Conservation (phyloP, 2,888 invertebrate species). For the Aethes cnicana region DNA sequence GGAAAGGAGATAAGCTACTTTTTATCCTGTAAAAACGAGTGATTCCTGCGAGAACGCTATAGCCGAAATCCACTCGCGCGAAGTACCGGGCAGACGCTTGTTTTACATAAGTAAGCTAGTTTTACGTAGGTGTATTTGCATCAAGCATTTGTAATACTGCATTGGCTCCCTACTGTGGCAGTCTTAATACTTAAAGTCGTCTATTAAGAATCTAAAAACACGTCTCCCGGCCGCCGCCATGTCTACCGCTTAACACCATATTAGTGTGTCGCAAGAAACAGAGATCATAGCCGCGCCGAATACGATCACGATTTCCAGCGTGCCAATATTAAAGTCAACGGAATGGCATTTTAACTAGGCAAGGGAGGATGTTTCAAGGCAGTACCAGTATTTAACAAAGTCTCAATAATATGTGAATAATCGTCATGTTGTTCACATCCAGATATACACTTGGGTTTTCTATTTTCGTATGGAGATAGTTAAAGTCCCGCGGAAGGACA, state of each 20-base stretch:
- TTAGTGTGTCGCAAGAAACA: conserved; percentile 7
- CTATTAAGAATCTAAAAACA: conserved; percentile 10
- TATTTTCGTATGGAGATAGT: too few species aligned
- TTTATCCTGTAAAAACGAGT: too few species aligned
- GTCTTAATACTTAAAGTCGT: not conserved
- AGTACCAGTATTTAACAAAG: not conserved
- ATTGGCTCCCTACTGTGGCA: not conserved
- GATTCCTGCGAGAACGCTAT: too few species aligned
- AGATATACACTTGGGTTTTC: too few species aligned
- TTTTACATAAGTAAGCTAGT: not conserved
- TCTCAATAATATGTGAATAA: too few species aligned
- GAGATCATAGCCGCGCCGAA: conserved; percentile 18
- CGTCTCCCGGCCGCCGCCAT: conserved; percentile 4
- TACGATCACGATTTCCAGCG: conserved; percentile 1
- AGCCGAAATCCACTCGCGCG: too few species aligned
- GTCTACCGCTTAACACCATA: conserved; percentile 15
- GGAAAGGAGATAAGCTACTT: too few species aligned
- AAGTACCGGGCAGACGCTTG: too few species aligned
- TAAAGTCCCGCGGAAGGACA: too few species aligned
- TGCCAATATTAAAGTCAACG: conserved; percentile 5
- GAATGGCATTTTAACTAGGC: conserved; percentile 9
- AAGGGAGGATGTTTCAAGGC: not conserved
- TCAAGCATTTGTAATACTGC: not conserved
- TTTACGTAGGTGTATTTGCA: not conserved
- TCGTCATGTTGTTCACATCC: too few species aligned